phyloP scores from a whole-genome alignment of 2,113 vertebrate genomes.

The Patagioenas fasciata region DNA sequence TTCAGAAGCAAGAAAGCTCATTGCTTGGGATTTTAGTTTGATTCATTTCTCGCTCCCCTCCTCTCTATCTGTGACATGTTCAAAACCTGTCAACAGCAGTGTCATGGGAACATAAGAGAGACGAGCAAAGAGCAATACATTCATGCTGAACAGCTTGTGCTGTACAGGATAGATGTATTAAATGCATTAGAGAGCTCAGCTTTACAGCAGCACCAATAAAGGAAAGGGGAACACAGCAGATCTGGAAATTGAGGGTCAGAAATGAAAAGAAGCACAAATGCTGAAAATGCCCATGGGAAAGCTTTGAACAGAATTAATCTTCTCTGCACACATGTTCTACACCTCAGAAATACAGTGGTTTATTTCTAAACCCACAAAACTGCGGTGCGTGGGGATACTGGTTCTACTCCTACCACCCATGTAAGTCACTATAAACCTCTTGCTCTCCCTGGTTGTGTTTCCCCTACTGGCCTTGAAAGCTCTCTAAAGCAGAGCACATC shows the following conservation, averaged over 20 bases:
- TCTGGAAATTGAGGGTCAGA: slow-evolving; percentile 7
- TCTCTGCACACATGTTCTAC: background rate
- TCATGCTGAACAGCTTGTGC: background rate
- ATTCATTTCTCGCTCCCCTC: background rate
- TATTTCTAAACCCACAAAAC: background rate
- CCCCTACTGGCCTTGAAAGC: background rate
- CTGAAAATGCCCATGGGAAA: background rate
- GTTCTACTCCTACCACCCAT: background rate
- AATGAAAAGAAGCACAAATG: background rate
- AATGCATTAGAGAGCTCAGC: background rate
- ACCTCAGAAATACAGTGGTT: background rate
- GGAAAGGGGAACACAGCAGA: background rate
- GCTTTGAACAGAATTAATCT: background rate
- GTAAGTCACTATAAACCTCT: rapidly evolving
- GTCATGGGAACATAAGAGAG: background rate
- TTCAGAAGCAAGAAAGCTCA: background rate
- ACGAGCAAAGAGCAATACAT: background rate
- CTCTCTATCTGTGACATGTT: background rate
- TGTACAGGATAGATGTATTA: background rate
- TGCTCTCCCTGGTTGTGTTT: background rate
- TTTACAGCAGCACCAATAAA: background rate
- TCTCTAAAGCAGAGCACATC: background rate
- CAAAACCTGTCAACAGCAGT: background rate
- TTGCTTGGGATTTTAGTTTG: background rate
- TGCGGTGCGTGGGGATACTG: background rate